Base-by-base conservation (phyloP, 2,888 invertebrate species). In the Listrodromus nycthemerus region DNA sequence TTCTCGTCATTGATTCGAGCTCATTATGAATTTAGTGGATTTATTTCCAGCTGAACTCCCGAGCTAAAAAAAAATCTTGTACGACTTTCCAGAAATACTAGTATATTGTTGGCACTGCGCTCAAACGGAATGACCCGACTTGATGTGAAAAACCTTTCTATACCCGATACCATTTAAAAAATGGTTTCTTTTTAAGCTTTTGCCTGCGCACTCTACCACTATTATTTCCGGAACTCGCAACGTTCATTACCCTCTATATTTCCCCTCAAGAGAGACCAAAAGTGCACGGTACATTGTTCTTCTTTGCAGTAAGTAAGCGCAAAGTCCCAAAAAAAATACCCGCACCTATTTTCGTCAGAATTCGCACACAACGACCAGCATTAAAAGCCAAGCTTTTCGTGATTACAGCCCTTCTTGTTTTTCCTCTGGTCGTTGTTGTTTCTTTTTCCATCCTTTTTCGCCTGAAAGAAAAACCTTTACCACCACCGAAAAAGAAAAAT, bases 141-240 rank as follows among this genome's bases (percentile, higher is more conserved):
- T 30, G 58, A 30, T 27, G n/a, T 16, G 58, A 16, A 61, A 61
- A 27, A 61, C 16, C 58, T 24, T 27, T 13, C 21, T 66, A 41
- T 45, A 41, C 41, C 16, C 13, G 6, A 41, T 45, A 21, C 21
- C 16, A 19, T 16, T 55, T 16, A 21, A 21, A 21, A 58, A 45
- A 10, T 19, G 27, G 33, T n/a, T 69, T 30, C 50, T 70, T 83
- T 69, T 80, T 71, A 67, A 52, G 52, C 74, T 78, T 52, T 80
- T 70, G 55, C 73, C 27, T 37, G 75, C 70, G 71, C 78, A 81
- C 81, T 84, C 84, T 79, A 77, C 77, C 78, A 80, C 81, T 78
- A 81, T 84, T 84, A 84, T 78, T 81, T 81, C 74, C 65, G 78
- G 79, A 84, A 84, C 81, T 70, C 58, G 74, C 75, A 81, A 84